These are phyloP conservation scores for Pitangus sulphuratus DNA, from an alignment of 2,797 vertebrate species.

Conservation along the genomic window DNA sequence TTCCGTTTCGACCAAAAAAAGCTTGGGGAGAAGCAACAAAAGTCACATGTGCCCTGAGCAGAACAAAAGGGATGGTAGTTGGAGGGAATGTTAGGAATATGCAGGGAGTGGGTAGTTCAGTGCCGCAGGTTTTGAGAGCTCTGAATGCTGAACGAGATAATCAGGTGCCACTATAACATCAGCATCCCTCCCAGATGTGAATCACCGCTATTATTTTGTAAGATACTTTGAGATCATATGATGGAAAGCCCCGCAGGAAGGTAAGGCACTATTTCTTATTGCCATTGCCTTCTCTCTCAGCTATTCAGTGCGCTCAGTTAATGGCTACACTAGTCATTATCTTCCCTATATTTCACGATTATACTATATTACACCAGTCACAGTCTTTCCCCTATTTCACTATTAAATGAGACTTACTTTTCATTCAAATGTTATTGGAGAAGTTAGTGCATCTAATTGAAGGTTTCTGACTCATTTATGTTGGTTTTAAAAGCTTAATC, in stretches of 20 bases:
- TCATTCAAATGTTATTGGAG: slow-evolving; percentile 46
- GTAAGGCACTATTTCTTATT: slow-evolving; percentile 5
- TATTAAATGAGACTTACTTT: slow-evolving; percentile 51
- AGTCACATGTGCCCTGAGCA: fast-evolving
- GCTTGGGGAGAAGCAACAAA: neutral
- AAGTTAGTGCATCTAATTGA: slow-evolving; percentile 27
- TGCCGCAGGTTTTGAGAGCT: neutral
- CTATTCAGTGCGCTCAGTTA: neutral
- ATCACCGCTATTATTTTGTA: slow-evolving; percentile 1
- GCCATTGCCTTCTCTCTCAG: neutral
- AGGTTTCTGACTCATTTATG: slow-evolving; percentile 29
- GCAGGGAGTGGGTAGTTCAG: neutral
- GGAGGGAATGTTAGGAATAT: neutral
- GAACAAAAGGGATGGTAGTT: neutral
- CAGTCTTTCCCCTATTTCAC: slow-evolving; percentile 21
- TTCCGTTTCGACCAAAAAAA: neutral
- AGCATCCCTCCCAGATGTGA: neutral
- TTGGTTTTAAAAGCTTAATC: slow-evolving; percentile 46
- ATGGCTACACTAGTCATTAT: slow-evolving; percentile 49
- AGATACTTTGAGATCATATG: neutral
- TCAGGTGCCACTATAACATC: neutral
- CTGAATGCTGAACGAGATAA: neutral
- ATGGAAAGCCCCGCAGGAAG: slow-evolving; percentile 31
- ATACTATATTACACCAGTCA: slow-evolving; percentile 25
- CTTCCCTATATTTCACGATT: slow-evolving; percentile 38